Base-by-base conservation (phyloP, 1,140 invertebrate species). In the Plutomurus gul region DNA sequence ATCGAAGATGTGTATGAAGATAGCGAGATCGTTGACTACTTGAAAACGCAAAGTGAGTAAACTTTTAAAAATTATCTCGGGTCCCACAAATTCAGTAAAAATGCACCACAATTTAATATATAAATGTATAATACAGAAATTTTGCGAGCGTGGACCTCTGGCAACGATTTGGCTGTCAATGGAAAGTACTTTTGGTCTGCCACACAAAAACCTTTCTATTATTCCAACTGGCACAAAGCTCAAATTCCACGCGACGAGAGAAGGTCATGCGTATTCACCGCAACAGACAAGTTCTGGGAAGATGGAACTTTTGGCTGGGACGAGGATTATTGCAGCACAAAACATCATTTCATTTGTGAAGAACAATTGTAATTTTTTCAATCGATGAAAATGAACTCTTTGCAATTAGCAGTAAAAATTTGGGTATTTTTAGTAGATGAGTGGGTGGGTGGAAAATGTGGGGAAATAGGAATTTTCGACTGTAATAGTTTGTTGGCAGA, bases 301-400 rank as follows among this genome's bases (percentile, higher is more conserved):
- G 76, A 78, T 51, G 65, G 70, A 18, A 78, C 76, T 20, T 78
- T 30, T 37, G 76, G 76, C 25, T 78, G 76, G 76, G 76, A 78
- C 22, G 76, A 78, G 36, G 76, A 78, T 46, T 49, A 78, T 56
- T 78, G 76, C 16, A 13, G 5, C 25, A 78, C 65, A 11, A 43
- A 36, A 11, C 60, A 72, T 40, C 65, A 78, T 36, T 78, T 78
- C 76, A 72, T 78, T 37, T 78, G 76, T 16, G 76, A 78, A 72
- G 76, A 78, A 56, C 27, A 46, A 11, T 37, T 78, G 13, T 78
- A 36, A 73, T 33, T 7, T 30, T n/a, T 3, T 3, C 4, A 25
- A 27, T 16, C 10, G n/a, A n/a, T n/a, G n/a, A n/a, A n/a, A n/a
- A n/a, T n/a, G n/a, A n/a, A n/a, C n/a, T n/a, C n/a, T n/a, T n/a